Conservation (phyloP, 2,888 invertebrate species). For the Anoncus sp. region DNA sequence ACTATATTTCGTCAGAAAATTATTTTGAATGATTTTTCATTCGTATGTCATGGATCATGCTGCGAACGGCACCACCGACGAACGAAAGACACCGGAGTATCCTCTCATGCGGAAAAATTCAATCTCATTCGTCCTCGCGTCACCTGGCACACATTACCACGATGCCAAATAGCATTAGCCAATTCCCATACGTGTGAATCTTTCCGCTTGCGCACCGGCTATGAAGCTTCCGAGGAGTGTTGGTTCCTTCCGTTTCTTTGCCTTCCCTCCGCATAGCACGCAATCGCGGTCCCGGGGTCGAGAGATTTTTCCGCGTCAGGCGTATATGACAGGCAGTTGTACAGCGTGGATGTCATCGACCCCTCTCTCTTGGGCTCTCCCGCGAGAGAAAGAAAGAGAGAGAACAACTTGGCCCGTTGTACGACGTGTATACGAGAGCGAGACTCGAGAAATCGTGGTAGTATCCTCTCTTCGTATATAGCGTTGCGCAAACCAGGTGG, state of each 20-base stretch:
- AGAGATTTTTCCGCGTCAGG: conserved; percentile 60
- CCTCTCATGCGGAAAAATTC: conserved; percentile 11
- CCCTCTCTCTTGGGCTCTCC: conserved; percentile 40
- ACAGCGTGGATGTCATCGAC: conserved; percentile 62
- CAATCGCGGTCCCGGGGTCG: conserved; percentile 42
- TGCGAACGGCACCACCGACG: not conserved
- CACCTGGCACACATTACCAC: conserved; percentile 40
- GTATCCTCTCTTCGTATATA: conserved; percentile 19
- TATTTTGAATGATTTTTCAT: not conserved
- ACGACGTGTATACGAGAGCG: conserved; percentile 36
- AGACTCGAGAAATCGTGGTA: conserved; percentile 39
- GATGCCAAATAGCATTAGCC: conserved; percentile 8
- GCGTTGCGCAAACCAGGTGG: conserved; percentile 62
- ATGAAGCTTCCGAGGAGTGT: conserved; percentile 37
- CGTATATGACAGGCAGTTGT: conserved; percentile 42
- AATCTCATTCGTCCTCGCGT: conserved; percentile 7
- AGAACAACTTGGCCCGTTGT: conserved; percentile 60
- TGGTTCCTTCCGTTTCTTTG: conserved; percentile 33
- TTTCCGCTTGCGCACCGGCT: conserved; percentile 57
- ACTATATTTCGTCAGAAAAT: not conserved
- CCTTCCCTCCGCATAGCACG: not conserved
- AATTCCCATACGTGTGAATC: conserved; percentile 56
- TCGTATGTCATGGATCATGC: not conserved
- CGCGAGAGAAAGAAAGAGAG: conserved; percentile 4
- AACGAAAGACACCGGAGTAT: conserved; percentile 3